Percentiles rank a stretch among this genome's conserved stretches.
phyloP scores from a whole-genome alignment of 2,888 invertebrate species.

The Augochlorella aurata region DNA sequence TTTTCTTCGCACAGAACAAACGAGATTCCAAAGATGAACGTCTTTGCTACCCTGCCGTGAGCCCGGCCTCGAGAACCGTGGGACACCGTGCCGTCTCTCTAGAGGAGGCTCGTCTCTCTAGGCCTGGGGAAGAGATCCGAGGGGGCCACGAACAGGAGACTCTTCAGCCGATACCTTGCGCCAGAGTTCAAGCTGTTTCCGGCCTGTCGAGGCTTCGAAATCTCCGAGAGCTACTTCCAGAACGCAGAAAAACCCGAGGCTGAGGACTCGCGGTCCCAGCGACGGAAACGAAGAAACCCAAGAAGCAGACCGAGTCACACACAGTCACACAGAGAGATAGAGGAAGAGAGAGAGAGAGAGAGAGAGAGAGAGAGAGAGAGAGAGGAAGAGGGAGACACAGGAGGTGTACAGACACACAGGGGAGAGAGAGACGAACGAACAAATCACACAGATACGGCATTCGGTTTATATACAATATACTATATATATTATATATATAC shows the following conservation, averaged over 20 bases:
- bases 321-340: not conserved
- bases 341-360: not conserved
- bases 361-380: not conserved
- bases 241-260: slow-evolving; percentile 4
- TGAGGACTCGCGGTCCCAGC: slow-evolving; percentile 8
- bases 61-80: not conserved
- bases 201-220: slow-evolving; percentile 14
- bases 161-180: slow-evolving; percentile 14
- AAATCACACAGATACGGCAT: slow-evolving; percentile 66
- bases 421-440: slow-evolving; percentile 11
- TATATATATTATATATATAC: slow-evolving; percentile 66
- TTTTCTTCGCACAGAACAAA: slow-evolving; percentile 32
- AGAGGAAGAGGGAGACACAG: too few species aligned
- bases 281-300: not conserved
- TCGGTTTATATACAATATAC: slow-evolving; percentile 75
- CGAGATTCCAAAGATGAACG: slow-evolving; percentile 1
- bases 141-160: slow-evolving; percentile 2
- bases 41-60: slow-evolving; percentile 10
- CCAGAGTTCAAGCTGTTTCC: slow-evolving; percentile 21
- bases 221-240: slow-evolving; percentile 25
- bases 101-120: not conserved
- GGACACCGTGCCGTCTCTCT: not conserved
- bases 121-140: too few species aligned
- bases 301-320: slow-evolving; percentile 1
- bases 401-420: not conserved